phyloP scores from a whole-genome alignment of 2,797 vertebrate species.

The Diplodus puntazzo region DNA sequence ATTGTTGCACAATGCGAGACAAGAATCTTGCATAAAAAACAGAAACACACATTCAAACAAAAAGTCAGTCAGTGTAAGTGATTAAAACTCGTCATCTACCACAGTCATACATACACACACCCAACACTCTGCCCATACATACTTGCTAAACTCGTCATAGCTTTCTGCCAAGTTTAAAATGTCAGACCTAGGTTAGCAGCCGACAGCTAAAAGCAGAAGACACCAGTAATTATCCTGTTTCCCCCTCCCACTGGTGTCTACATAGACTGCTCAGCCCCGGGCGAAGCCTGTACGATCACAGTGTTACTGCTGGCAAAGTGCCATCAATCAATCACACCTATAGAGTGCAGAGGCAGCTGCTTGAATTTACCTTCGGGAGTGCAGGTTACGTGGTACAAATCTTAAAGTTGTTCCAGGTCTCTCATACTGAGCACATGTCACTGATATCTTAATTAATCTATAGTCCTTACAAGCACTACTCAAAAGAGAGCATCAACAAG shows the following conservation, averaged over 20 bases:
- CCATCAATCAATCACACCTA: slow-evolving; percentile 68
- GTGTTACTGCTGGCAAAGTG: slow-evolving; percentile 49
- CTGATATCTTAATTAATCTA: background rate
- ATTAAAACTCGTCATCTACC: background rate
- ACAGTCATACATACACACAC: background rate
- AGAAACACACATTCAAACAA: too few species aligned
- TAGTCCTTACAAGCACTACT: background rate
- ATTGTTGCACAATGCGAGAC: too few species aligned
- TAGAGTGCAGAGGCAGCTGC: slow-evolving; percentile 20
- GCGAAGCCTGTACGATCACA: slow-evolving; percentile 61
- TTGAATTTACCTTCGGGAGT: slow-evolving; percentile 8
- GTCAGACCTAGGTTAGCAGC: slow-evolving; percentile 66
- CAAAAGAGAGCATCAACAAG: background rate
- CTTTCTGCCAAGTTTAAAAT: slow-evolving; percentile 52
- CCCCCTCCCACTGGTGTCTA: slow-evolving; percentile 56
- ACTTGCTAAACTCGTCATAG: slow-evolving; percentile 54
- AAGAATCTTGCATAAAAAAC: background rate
- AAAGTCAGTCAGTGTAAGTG: background rate
- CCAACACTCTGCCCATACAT: background rate
- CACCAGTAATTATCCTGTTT: slow-evolving; percentile 71
- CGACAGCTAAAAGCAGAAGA: slow-evolving; percentile 64
- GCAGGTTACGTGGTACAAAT: slow-evolving; percentile 15
- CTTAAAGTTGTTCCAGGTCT: background rate
- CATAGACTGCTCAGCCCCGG: slow-evolving; percentile 39
- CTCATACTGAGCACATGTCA: background rate